A percentile compares a stretch with the other conserved stretches of the same genome.
Conservation (phyloP, 2,888 invertebrate species). For the Pycnomerus fuliginosus region DNA sequence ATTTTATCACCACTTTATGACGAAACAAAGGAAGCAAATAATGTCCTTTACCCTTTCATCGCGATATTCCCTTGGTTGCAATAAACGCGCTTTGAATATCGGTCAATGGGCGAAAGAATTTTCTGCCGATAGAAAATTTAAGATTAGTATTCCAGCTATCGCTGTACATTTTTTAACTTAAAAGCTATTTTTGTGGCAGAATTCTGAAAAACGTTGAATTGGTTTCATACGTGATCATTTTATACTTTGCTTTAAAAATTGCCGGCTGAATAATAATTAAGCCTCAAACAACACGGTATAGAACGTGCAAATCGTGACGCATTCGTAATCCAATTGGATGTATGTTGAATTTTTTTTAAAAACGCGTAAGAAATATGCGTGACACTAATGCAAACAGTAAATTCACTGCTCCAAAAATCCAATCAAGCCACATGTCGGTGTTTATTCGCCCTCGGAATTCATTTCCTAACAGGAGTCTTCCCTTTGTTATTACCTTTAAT, state of each 20-base stretch:
- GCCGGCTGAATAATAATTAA: slow-evolving; percentile 9
- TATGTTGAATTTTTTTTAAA: slow-evolving; percentile 1
- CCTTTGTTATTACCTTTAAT: slow-evolving; percentile 17
- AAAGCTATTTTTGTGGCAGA: neutral
- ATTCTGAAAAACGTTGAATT: slow-evolving; percentile 2
- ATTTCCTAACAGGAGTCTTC: slow-evolving; percentile 5
- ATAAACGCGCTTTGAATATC: neutral
- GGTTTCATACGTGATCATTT: slow-evolving; percentile 9
- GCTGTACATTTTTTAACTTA: slow-evolving; percentile 2
- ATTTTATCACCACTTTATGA: slow-evolving; percentile 22
- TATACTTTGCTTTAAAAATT: slow-evolving; percentile 3
- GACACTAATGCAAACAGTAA: neutral
- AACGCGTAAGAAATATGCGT: neutral
- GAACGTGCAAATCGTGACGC: slow-evolving; percentile 14
- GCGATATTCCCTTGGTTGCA: too few relatives aligned
- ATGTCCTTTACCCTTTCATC: neutral
- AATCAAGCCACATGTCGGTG: slow-evolving; percentile 2
- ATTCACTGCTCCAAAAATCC: slow-evolving; percentile 1
- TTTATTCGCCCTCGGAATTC: slow-evolving; percentile 4
- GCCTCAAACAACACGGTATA: slow-evolving; percentile 5
- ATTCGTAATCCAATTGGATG: slow-evolving; percentile 6
- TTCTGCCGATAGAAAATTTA: neutral
- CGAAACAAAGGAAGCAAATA: neutral
- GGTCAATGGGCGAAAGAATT: neutral
- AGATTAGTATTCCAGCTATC: neutral